Conservation (phyloP, 2,888 invertebrate species). For the Isoperla grammatica region DNA sequence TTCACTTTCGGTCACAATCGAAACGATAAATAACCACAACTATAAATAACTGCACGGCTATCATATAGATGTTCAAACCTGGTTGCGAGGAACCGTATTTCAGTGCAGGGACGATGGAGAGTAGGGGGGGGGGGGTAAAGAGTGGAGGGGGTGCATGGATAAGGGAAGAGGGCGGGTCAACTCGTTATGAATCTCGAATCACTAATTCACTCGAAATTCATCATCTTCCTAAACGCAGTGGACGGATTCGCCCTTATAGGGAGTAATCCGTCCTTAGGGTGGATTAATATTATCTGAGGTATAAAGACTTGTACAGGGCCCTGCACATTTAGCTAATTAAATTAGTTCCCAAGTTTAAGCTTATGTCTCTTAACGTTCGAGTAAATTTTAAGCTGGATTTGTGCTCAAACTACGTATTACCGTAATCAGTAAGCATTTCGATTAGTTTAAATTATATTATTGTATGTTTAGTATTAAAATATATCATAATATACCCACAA, state of each 20-base stretch:
- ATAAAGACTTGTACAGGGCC: constrained; percentile 1
- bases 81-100: neutral
- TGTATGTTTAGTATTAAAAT: too few relatives aligned
- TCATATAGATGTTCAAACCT: neutral
- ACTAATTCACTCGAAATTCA: constrained; percentile 15
- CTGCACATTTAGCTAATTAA: constrained; percentile 12
- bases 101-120: neutral
- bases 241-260: neutral
- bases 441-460: too few relatives aligned
- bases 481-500: too few relatives aligned
- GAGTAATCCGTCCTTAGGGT: neutral
- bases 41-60: too few relatives aligned
- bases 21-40: too few relatives aligned
- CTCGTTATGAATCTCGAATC: constrained; percentile 15
- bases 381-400: too few relatives aligned
- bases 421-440: too few relatives aligned
- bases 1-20: too few relatives aligned
- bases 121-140: neutral
- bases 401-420: too few relatives aligned
- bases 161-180: constrained; percentile 1
- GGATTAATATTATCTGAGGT: constrained; percentile 8
- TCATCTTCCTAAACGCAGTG: neutral
- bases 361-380: too few relatives aligned
- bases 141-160: neutral
- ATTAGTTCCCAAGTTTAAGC: neutral